phyloP scores from a whole-genome alignment of 2,797 vertebrate species.

The Anguilla anguilla region DNA sequence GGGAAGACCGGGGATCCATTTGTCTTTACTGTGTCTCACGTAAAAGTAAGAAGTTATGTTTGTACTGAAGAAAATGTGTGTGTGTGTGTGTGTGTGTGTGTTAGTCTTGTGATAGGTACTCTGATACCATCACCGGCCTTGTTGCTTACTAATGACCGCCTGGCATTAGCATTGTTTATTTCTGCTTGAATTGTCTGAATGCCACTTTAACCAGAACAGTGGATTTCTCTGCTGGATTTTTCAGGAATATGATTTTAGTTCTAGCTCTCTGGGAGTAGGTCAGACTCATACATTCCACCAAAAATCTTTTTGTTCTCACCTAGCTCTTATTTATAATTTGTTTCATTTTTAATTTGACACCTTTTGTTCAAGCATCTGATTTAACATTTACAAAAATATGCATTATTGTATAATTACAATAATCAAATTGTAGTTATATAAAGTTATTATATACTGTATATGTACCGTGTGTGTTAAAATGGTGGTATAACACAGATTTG shows the following conservation, averaged over 20 bases:
- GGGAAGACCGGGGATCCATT: neutral
- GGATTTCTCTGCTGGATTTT: neutral
- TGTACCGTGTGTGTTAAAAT: too few relatives aligned
- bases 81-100: neutral
- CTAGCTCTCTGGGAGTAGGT: neutral
- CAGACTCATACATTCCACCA: neutral
- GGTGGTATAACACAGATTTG: neutral
- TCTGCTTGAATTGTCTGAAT: conserved; percentile 3
- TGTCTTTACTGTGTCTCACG: neutral
- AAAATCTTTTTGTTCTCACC: neutral
- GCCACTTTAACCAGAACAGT: neutral
- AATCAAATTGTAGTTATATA: too few relatives aligned
- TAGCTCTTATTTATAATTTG: neutral
- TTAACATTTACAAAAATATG: neutral
- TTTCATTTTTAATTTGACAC: neutral
- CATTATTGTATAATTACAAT: too few relatives aligned
- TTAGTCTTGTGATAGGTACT: neutral
- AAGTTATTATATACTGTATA: too few relatives aligned
- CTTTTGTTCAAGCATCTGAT: neutral
- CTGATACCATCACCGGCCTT: neutral
- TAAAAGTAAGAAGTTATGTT: neutral
- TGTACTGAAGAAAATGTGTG: neutral
- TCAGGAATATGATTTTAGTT: neutral
- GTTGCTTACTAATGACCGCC: neutral
- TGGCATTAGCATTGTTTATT: conserved; percentile 9